Evolutionary conservation across 2,888 invertebrate species (phyloP).

Genomic region (Augiades crinisus): DNA sequence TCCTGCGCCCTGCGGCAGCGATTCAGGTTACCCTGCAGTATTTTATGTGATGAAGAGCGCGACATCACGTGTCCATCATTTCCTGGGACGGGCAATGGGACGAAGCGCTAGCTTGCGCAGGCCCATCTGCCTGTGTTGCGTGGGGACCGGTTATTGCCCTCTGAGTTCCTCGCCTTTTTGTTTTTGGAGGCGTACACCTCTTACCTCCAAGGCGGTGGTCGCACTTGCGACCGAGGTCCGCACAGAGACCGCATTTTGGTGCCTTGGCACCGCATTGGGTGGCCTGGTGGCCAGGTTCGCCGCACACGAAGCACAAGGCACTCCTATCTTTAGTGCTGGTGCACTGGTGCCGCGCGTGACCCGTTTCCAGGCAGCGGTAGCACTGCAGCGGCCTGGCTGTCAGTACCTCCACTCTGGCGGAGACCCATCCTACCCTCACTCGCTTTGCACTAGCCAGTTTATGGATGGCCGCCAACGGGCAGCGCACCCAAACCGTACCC

Average conservation of each 20-base stretch:
- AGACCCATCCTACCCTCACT: not conserved
- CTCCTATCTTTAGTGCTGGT: constrained; percentile 15
- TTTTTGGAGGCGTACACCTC: constrained; percentile 1
- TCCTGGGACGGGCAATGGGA: not conserved
- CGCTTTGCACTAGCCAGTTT: not conserved
- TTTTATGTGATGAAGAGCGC: not conserved
- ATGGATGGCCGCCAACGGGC: not conserved
- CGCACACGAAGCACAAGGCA: constrained; percentile 13
- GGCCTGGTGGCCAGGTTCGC: constrained; percentile 8
- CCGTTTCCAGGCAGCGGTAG: constrained; percentile 17
- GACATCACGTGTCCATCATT: not conserved
- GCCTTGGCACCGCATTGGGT: constrained; percentile 11
- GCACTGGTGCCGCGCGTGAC: constrained; percentile 20
- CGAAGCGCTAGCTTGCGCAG: not conserved
- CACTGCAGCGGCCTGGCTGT: constrained; percentile 18
- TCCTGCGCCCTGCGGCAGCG: not conserved
- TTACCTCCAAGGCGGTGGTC: constrained; percentile 5
- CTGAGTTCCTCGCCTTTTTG: not conserved
- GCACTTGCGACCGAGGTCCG: not conserved
- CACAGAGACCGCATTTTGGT: constrained; percentile 13
- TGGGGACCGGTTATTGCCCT: not conserved
- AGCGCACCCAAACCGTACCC: not conserved
- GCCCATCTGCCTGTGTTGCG: not conserved
- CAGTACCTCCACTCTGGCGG: constrained; percentile 16
- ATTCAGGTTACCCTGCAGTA: not conserved